These are phyloP conservation scores for Plebejus anna DNA, from an alignment of 2,888 invertebrate species.

Conservation along the genomic window DNA sequence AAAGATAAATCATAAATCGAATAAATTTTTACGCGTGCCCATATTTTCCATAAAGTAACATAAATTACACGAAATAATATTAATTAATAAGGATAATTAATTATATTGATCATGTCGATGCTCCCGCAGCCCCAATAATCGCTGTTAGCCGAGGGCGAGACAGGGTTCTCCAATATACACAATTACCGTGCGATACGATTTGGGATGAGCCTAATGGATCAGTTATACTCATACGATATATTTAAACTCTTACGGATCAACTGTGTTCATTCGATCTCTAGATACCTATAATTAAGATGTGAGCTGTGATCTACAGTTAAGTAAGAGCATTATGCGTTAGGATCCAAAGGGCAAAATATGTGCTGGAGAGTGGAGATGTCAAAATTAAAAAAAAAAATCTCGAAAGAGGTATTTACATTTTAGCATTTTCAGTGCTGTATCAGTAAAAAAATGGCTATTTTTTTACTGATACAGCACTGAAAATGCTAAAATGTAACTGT, in stretches of 20 bases:
- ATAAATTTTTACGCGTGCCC: not conserved
- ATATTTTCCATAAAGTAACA: not conserved
- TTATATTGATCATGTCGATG: conserved; percentile 2
- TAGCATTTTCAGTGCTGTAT: too few relatives aligned
- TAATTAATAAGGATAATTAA: conserved; percentile 17
- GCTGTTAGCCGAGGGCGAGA: conserved; percentile 16
- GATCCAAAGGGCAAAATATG: not conserved
- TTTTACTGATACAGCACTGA: too few relatives aligned
- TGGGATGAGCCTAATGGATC: not conserved
- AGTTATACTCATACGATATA: not conserved
- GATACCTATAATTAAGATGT: not conserved
- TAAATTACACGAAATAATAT: not conserved
- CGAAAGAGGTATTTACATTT: too few relatives aligned
- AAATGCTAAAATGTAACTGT: too few relatives aligned
- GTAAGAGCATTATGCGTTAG: not conserved
- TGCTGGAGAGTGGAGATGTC: not conserved
- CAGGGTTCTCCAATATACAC: conserved; percentile 9
- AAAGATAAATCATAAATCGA: not conserved
- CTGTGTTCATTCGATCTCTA: not conserved
- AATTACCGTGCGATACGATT: not conserved
- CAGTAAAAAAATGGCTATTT: too few relatives aligned
- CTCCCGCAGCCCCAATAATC: not conserved
- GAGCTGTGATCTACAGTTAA: not conserved
- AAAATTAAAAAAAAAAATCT: too few relatives aligned
- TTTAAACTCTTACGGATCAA: not conserved